Evolutionary conservation across 2,797 vertebrate species (phyloP).

Genomic region (Vultur gryphus): DNA sequence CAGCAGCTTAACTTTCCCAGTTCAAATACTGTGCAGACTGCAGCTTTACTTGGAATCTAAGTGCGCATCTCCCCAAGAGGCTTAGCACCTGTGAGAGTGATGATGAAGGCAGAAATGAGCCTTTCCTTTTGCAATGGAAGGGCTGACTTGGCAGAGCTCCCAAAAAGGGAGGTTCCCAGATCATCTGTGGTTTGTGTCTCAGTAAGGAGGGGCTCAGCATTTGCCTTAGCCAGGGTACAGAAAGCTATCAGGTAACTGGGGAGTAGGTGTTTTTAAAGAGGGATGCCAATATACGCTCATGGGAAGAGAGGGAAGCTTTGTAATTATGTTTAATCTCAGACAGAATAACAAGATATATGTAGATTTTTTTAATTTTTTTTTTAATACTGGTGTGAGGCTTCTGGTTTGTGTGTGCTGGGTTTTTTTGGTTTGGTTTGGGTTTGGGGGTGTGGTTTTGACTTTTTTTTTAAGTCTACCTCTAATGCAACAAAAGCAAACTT

Average conservation of each 20-base stretch:
- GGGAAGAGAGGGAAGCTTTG: neutral
- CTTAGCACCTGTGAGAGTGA: neutral
- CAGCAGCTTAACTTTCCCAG: neutral
- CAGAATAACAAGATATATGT: neutral
- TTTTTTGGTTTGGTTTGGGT: neutral
- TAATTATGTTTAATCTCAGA: neutral
- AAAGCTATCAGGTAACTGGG: neutral
- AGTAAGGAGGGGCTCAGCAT: neutral
- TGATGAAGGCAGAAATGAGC: neutral
- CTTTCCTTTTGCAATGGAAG: neutral
- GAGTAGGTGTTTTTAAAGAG: neutral
- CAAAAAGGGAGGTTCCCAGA: neutral
- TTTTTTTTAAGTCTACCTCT: neutral
- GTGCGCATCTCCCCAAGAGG: neutral
- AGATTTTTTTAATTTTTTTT: neutral
- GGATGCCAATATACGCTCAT: neutral
- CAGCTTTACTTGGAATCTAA: neutral
- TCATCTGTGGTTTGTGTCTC: neutral
- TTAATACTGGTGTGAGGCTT: neutral
- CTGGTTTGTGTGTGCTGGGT: neutral
- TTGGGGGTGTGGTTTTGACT: neutral
- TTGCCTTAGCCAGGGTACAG: neutral
- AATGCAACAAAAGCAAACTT: neutral
- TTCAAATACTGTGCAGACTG: neutral
- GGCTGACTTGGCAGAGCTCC: neutral